phyloP scores from a whole-genome alignment of 2,797 vertebrate genomes.

The Petrocephalus sullivani region DNA sequence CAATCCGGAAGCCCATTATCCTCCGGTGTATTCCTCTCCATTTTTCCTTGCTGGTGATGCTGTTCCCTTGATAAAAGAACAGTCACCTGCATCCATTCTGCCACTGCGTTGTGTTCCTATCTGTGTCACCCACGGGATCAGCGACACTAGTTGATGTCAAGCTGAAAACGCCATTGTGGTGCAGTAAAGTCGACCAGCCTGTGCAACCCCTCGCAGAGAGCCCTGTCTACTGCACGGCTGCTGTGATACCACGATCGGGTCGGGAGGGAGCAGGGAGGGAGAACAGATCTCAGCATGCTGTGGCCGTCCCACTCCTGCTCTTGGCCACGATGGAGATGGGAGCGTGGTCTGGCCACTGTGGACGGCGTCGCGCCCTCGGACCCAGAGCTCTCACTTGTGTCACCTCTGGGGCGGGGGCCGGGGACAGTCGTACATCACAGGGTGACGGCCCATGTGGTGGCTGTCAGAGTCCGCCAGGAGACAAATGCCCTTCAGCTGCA shows the following conservation, averaged over 20 bases:
- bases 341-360: slow-evolving; percentile 33
- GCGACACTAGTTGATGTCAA: no score
- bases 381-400: slow-evolving; percentile 27
- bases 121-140: no score
- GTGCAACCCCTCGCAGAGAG: slow-evolving; percentile 20
- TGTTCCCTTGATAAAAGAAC: no score
- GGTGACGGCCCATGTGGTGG: slow-evolving; percentile 59
- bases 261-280: slow-evolving; percentile 35
- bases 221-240: slow-evolving; percentile 57
- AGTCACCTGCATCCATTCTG: no score
- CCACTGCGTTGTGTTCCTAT: no score
- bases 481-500: slow-evolving; percentile 21
- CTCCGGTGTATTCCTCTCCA: no score
- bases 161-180: no score
- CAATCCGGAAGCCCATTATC: no score
- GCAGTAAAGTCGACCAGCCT: no score
- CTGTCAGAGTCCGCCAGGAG: slow-evolving; percentile 47
- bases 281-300: slow-evolving; percentile 30
- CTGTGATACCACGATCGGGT: slow-evolving; percentile 65
- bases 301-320: no score
- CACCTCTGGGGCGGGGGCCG: slow-evolving; percentile 39
- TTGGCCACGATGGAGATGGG: slow-evolving; percentile 39
- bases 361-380: slow-evolving; percentile 30
- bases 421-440: slow-evolving; percentile 58
- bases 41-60: no score